Evolutionary conservation across 2,888 invertebrate genomes (phyloP).

Genomic region (Cylindroiulus punctatus): DNA sequence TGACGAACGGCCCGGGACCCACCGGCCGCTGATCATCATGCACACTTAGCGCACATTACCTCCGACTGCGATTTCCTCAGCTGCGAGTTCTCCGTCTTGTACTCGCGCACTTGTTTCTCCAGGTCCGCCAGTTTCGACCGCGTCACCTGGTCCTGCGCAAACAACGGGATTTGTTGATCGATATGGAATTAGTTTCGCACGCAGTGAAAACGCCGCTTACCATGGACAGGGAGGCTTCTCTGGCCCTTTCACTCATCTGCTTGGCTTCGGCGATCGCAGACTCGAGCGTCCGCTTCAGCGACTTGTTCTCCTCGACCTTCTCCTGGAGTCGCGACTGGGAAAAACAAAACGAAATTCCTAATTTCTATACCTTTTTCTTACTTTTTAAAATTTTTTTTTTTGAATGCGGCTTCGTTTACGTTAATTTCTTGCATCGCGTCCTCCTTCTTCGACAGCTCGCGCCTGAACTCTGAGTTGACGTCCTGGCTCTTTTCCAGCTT

Average conservation of each 20-base stretch:
- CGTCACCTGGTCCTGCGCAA: slow-evolving; percentile 46
- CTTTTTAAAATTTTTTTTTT: not conserved
- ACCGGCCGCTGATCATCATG: no score
- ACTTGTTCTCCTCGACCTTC: slow-evolving; percentile 53
- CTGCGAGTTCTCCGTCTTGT: slow-evolving; percentile 40
- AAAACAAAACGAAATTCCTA: not conserved
- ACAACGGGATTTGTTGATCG: not conserved
- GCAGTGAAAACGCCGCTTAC: not conserved
- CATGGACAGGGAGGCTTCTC: slow-evolving; percentile 15
- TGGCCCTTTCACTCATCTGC: slow-evolving; percentile 23
- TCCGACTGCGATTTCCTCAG: slow-evolving; percentile 6
- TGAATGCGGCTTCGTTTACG: not conserved
- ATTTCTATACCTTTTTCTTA: not conserved
- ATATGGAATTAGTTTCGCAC: no score
- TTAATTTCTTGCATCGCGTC: slow-evolving; percentile 50
- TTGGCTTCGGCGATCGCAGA: slow-evolving; percentile 49
- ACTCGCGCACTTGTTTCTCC: slow-evolving; percentile 52
- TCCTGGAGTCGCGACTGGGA: slow-evolving; percentile 51
- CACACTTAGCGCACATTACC: slow-evolving; percentile 14
- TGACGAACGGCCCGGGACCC: no score
- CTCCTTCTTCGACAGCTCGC: slow-evolving; percentile 53
- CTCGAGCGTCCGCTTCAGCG: slow-evolving; percentile 50
- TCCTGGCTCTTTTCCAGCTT: slow-evolving; percentile 55
- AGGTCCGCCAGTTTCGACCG: slow-evolving; percentile 42
- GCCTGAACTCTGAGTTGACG: slow-evolving; percentile 51